Base-by-base conservation (phyloP, 2,888 invertebrate species). In the Eupithecia subfuscata region DNA sequence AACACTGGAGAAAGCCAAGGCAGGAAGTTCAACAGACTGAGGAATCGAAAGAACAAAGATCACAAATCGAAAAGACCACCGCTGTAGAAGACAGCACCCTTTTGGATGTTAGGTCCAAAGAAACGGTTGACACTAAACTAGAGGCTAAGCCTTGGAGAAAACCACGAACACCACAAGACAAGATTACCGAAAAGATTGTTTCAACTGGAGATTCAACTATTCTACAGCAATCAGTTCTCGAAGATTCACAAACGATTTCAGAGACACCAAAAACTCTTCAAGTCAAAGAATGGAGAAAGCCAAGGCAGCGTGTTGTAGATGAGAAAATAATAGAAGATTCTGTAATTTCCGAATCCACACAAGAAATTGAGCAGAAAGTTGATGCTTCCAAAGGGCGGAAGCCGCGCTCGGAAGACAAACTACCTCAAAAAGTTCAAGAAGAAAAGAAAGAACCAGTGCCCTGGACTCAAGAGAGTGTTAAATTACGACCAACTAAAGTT, bases 381-480 rank as follows among this genome's bases (percentile, higher is more conserved):
- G 67, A 74, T 12, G 75, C 79, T 71, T 64, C 74, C n/a, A 75
- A 67, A n/a, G 78, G 83, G 83, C 79, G 79, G 73, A 88, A 83
- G 77, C 73, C 78, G 22, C 79, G 80, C 5, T 52, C 65, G 14
- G 87, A 87, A 48, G 87, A 86, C 8, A 84, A 73, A 22, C 81
- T 77, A 77, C 70, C 78, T 43, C 79, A 79, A 83, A 73, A 71
- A 68, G 69, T 77, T 25, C 78, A 78, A 71, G 86, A 87, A 76
- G 89, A 90, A 75, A 86, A 83, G 77, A 88, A 86, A 84, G 92
- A 88, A 91, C 90, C 86, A 80, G 92, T 85, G 86, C 96, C 86
- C 73, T 96, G 87, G 96, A 97, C 96, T 5, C 95, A 97, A 84
- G 96, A 97, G 89, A 95, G 95, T 80, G 94, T 96, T 18, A 94